Conservation (phyloP, 2,113 vertebrate genomes). For the Sterna hirundo region DNA sequence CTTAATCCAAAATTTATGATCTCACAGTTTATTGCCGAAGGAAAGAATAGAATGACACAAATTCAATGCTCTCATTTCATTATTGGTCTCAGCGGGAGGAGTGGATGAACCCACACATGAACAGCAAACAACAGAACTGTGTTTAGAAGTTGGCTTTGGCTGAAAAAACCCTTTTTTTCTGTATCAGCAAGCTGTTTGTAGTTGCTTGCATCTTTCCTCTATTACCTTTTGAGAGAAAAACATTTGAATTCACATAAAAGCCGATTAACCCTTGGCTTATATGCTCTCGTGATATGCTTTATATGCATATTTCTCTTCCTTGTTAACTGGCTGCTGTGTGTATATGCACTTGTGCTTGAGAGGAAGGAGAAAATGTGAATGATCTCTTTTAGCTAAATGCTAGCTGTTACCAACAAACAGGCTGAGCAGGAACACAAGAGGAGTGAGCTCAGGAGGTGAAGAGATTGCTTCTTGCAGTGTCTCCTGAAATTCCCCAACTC, state of each 20-base stretch:
- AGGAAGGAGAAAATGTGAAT: neutral
- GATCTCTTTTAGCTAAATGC: neutral
- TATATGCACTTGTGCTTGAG: neutral
- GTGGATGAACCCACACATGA: conserved; percentile 58
- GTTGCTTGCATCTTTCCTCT: conserved; percentile 22
- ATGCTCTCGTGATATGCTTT: neutral
- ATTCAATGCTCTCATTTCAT: conserved; percentile 57
- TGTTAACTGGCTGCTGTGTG: neutral
- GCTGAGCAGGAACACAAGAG: neutral
- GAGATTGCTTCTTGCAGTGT: neutral
- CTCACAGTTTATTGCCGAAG: conserved; percentile 35
- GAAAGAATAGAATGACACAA: conserved; percentile 55
- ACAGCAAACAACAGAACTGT: conserved; percentile 51
- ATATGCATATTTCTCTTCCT: neutral
- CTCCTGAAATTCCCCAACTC: neutral
- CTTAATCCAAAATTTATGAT: conserved; percentile 66
- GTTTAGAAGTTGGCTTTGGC: conserved; percentile 57
- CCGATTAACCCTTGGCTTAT: conserved; percentile 43
- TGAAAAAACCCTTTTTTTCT: neutral
- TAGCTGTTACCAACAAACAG: neutral
- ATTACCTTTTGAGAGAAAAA: conserved; percentile 9
- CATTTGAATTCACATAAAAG: neutral
- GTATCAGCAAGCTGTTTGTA: conserved; percentile 34
- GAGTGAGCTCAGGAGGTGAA: neutral
- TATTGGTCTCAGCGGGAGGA: conserved; percentile 45